Base-by-base conservation (phyloP, 2,113 vertebrate species). In the Daubentonia madagascariensis region DNA sequence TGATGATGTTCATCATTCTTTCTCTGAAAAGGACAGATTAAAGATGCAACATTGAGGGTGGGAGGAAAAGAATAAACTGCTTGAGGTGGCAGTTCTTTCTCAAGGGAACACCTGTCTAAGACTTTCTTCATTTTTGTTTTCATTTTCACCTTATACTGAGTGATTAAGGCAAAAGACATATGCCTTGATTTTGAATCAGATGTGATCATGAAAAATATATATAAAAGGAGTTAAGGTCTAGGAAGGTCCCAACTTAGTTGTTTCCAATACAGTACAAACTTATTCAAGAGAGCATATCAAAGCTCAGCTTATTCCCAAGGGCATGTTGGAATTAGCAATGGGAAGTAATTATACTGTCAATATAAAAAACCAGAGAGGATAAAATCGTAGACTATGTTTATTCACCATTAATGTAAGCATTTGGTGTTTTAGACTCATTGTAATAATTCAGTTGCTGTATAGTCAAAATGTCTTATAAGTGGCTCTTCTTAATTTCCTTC, bases 21-120 rank as follows among this genome's bases (percentile, higher is more conserved):
- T 59, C 73, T 96, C 93, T 85, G 78, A 72, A 79, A 97, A 94
- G 79, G 67, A 91, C 96, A 86, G 5, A 4, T 72, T 78, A 92
- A 95, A 95, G 70, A 85, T 37, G 1, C 59, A 72, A 7, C 57
- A 17, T 40, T 65, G 54, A 25, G 22, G 40, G 45, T 4, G 45
- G 18, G 32, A 91, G 37, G 59, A 70, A 89, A 92, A 93, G 89
- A 87, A 61, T 50, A 75, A 79, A 70, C 63, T 1, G 0, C n/a
- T 88, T 13, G 85, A 6, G 4, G 59, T 70, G 84, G 59, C 63
- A 76, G n/a, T 96, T 98, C 68, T 96, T 92, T 67, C 43, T 95
- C 85, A 10, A 3, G 57, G 32, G 43, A 88, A 80, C 70, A 94
- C 84, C 84, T 94, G 80, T 45, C 57, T 48, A 40, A 68, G 45